Percentiles rank a stretch among this genome's conserved stretches.
phyloP scores from a whole-genome alignment of 2,113 vertebrate genomes.

The Felis catus region F.catus_Fca126_mat1.0 CM031416.1:129976501-129977000 shows the following conservation, averaged over 20 bases:
- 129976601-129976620: background rate
- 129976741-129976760: constrained; percentile 32
- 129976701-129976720: background rate
- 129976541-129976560: background rate
- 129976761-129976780: background rate
- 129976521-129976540: too few species aligned
- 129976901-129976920: background rate
- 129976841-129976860: background rate
- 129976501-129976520: background rate
- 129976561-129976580: background rate
- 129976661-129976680: background rate
- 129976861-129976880: background rate
- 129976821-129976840: background rate
- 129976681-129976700: background rate
- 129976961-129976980: background rate
- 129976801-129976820: background rate
- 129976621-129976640: background rate
- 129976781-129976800: constrained; percentile 7
- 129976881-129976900: background rate
- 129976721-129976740: background rate
- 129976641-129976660: background rate
- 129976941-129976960: background rate
- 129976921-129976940: background rate
- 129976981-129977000: background rate
- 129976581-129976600: background rate